phyloP scores from a whole-genome alignment of 2,113 vertebrate species.

The Cyprinus carpio region DNA sequence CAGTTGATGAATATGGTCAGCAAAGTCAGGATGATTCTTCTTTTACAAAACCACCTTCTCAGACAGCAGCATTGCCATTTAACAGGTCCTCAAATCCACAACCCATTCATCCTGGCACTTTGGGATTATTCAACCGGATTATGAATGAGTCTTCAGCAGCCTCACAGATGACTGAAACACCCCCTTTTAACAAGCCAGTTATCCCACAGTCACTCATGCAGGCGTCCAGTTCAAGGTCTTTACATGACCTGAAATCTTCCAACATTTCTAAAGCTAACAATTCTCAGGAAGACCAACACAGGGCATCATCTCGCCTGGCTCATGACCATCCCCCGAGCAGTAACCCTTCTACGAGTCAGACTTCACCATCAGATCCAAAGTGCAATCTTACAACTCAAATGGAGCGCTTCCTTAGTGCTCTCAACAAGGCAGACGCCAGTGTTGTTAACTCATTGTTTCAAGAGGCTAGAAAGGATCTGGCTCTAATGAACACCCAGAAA shows the following conservation, averaged over 20 bases:
- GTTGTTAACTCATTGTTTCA: slow-evolving; percentile 63
- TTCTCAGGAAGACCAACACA: background rate
- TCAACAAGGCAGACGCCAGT: slow-evolving; percentile 71
- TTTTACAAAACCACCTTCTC: slow-evolving; percentile 26
- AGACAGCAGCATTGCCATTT: background rate
- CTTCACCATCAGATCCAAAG: slow-evolving; percentile 56
- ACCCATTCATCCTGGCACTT: background rate
- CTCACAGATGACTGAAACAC: background rate
- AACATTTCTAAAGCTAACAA: slow-evolving; percentile 16
- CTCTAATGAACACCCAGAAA: slow-evolving; percentile 26
- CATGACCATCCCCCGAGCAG: background rate
- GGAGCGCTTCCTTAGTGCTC: slow-evolving; percentile 83
- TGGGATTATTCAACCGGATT: slow-evolving; percentile 33
- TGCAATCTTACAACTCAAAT: slow-evolving; percentile 72
- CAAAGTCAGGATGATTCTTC: slow-evolving; percentile 23
- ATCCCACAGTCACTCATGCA: slow-evolving; percentile 2
- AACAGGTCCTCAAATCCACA: slow-evolving; percentile 20
- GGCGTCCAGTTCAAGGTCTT: slow-evolving; percentile 2
- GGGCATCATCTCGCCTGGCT: background rate
- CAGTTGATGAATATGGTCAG: slow-evolving; percentile 33
- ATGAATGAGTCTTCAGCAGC: slow-evolving; percentile 15
- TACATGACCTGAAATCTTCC: slow-evolving; percentile 24
- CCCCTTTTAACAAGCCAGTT: slow-evolving; percentile 2
- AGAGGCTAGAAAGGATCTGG: slow-evolving; percentile 63
- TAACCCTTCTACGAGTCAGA: background rate